Evolutionary conservation across 2,888 invertebrate species (phyloP).

Genomic region (Agrilus cyanescens): DNA sequence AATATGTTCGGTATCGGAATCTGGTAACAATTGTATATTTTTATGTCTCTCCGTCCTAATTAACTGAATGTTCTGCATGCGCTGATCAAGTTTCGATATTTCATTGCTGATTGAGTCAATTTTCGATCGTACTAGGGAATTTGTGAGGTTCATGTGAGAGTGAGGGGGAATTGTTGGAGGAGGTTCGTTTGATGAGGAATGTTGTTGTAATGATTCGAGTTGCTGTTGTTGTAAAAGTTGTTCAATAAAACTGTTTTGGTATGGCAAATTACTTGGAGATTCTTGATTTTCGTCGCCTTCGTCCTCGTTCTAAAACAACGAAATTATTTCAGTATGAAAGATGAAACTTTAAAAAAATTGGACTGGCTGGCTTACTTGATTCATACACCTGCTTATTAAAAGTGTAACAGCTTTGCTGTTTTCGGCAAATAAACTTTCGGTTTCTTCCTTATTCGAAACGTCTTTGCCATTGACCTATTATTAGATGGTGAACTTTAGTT

Average conservation of each 20-base stretch:
- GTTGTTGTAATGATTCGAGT: conserved; percentile 17
- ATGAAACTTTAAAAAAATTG: no score
- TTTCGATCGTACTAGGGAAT: conserved; percentile 29
- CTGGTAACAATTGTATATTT: conserved; percentile 27
- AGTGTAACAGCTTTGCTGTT: conserved; percentile 45
- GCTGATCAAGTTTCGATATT: conserved; percentile 41
- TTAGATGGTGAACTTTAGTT: neutral
- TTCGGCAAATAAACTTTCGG: conserved; percentile 48
- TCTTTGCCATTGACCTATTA: conserved; percentile 46
- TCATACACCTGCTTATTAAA: conserved; percentile 47
- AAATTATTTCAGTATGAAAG: no score
- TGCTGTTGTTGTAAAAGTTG: conserved; percentile 35
- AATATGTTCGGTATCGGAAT: conserved; percentile 49
- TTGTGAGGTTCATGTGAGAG: conserved; percentile 27
- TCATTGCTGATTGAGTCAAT: conserved; percentile 40
- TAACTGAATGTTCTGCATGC: conserved; percentile 48
- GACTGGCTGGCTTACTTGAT: conserved; percentile 38
- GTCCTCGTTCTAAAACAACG: neutral
- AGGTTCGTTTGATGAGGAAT: conserved; percentile 17
- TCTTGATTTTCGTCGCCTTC: conserved; percentile 7
- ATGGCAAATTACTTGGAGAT: conserved; percentile 19
- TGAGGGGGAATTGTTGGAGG: conserved; percentile 33
- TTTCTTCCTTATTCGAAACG: conserved; percentile 47
- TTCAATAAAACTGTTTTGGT: conserved; percentile 41
- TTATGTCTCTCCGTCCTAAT: conserved; percentile 34